These are phyloP conservation scores for Dione vanillae DNA, from an alignment of 2,888 invertebrate species.

Conservation along the genomic window DNA sequence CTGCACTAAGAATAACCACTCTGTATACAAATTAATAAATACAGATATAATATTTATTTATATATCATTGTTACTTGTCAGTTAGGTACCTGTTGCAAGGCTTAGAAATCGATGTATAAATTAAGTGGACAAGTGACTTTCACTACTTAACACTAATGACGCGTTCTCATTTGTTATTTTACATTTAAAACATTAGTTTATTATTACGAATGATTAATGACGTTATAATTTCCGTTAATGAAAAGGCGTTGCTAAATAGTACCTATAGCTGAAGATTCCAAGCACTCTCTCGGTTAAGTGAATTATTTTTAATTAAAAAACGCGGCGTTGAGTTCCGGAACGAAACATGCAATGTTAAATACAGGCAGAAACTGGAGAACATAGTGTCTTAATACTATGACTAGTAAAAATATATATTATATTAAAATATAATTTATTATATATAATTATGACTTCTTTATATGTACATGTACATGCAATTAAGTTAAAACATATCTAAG, in stretches of 20 bases:
- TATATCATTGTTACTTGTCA: not conserved
- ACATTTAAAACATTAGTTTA: not conserved
- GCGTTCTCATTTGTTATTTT: not conserved
- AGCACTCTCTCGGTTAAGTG: too few relatives aligned
- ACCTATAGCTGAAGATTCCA: too few relatives aligned
- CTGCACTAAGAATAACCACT: conserved; percentile 12
- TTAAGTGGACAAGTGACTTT: conserved; percentile 7
- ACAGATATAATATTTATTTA: not conserved
- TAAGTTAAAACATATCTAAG: too few relatives aligned
- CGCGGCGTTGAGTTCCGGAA: not conserved
- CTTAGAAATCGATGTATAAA: conserved; percentile 8
- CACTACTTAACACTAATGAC: not conserved
- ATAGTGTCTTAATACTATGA: not conserved
- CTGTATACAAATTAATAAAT: not conserved
- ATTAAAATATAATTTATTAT: too few relatives aligned
- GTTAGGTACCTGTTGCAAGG: not conserved
- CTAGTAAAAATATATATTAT: too few relatives aligned
- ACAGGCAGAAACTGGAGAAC: not conserved
- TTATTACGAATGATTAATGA: not conserved
- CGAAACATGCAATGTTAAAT: not conserved
- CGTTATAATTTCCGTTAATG: too few relatives aligned
- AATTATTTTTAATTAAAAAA: too few relatives aligned
- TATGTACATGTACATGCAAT: too few relatives aligned
- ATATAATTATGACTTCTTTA: too few relatives aligned
- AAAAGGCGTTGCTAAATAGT: too few relatives aligned